Evolutionary conservation across 2,888 invertebrate genomes (phyloP), one percentile per base, ranked within the genome.

Genomic region (Nomada flava): DNA sequence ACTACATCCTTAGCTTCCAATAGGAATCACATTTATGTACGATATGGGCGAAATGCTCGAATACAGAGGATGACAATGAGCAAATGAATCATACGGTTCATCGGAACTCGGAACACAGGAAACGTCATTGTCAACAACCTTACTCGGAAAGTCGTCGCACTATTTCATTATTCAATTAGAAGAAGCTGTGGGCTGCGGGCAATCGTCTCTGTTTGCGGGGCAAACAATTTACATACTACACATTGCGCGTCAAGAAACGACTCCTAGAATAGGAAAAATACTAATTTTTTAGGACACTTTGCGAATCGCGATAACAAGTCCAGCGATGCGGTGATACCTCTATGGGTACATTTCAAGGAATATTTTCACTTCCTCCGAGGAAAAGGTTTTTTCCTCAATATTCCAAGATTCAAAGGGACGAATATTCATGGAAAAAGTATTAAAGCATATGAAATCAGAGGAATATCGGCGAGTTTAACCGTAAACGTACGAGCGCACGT

Each of bases 51-150:
- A 26, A 26, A 26, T 26, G 26, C 26, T 26, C 26, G 26, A 26
- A 26, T 26, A 2, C 26, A 2, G 26, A 26, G 26, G 1, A 26
- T 2, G 26, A 0, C 2, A 26, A 26, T 26, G 2, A 26, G 26
- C 2, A 26, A 26, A 26, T 26, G 26, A 26, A 26, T 26, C 26
- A 26, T 36, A 36, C 36, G 36, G 36, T 7, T 36, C 36, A 0
- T 36, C 36, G 36, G 36, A 36, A 36, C 36, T 36, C 65, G 26
- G 78, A 81, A 81, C 47, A 36, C 64, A 20, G 36, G 67, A 68
- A 59, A 72, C 76, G 76, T 84, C 79, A 75, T 29, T 74, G 57
- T 84, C 62, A 77, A 79, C 67, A 52, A 57, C 72, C n/a, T 3
- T 72, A 72, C 72, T 65, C 55, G 50, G 67, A 80, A 79, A n/a